Evolutionary conservation across 2,888 invertebrate genomes (phyloP), one percentile per base, ranked within the genome.

Genomic region (Muschampia plurimacula): DNA sequence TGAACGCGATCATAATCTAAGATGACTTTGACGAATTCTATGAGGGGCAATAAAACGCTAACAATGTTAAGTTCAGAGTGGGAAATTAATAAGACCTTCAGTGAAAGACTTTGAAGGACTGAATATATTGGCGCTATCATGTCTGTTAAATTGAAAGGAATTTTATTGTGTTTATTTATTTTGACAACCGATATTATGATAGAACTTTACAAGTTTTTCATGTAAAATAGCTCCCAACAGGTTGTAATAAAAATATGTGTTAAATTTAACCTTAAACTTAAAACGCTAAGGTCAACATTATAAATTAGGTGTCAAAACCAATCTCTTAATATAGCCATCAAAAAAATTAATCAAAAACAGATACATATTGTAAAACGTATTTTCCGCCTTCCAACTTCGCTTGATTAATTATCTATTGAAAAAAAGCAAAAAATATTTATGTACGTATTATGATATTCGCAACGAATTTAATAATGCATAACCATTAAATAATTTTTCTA

Each of bases 1-100:
- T 67, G 72, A 72, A 82, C 81, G 79, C 80, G 79, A 86, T 82
- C 86, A 83, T 86, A 87, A 87, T 87, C 87, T 83, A 83, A 81
- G 78, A 83, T 81, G 88, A 87, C 88, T 83, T 82, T 88, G 87
- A 89, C 84, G 84, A 83, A 88, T 87, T 83, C 80, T 80, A 84
- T 80, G 77, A 78, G 77, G 62, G 46, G 70, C 63, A 69, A 71
- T 67, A 74, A 67, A 65, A 68, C 69, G 55, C 74, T 57, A 71
- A 70, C 66, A 76, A 82, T 39, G 52, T 67, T 41, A 49, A 49
- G 46, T 63, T 55, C 49, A 4, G 55, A 55, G 32, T 66, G 67
- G 44, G 8, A 52, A 32, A 39, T 66, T n/a, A 52, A 36, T 36
- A 13, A 49, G 55, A 46, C 78, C 67, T 67, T 64, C 41, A 80